These are phyloP conservation scores for Desmophyllum pertusum DNA, from an alignment of 92 coral and sea anemone species.

Conservation along the genomic window DNA sequence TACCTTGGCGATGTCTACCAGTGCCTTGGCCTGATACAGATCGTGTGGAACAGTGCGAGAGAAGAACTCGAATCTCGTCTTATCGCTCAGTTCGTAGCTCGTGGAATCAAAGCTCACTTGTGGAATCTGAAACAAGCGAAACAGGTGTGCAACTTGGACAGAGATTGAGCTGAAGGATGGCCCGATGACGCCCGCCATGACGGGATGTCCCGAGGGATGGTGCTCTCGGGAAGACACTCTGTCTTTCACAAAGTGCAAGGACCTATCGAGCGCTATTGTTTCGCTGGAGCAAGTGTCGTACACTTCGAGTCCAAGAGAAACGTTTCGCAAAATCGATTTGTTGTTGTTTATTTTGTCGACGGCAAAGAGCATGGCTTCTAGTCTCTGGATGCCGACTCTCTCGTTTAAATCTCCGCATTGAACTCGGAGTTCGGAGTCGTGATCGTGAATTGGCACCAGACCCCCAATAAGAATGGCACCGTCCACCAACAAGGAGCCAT, in stretches of 20 bases:
- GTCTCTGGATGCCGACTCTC: slow-evolving; percentile 91
- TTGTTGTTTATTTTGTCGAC: slow-evolving; percentile 80
- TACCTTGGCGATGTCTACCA: slow-evolving; percentile 70
- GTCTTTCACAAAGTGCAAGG: slow-evolving; percentile 76
- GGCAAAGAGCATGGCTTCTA: slow-evolving; percentile 89
- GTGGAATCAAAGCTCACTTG: slow-evolving; percentile 92
- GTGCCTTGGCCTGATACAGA: slow-evolving; percentile 83
- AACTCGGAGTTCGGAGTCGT: slow-evolving; percentile 27
- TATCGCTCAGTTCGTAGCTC: slow-evolving; percentile 87
- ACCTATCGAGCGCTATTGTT: slow-evolving; percentile 79
- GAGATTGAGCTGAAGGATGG: slow-evolving; percentile 80
- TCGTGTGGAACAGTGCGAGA: slow-evolving; percentile 94
- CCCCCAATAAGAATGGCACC: slow-evolving; percentile 88
- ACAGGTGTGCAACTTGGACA: slow-evolving; percentile 81
- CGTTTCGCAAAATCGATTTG: slow-evolving; percentile 62
- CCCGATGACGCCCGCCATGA: slow-evolving; percentile 78
- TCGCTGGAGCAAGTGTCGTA: slow-evolving; percentile 89
- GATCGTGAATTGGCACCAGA: slow-evolving; percentile 85
- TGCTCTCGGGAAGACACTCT: slow-evolving; percentile 39
- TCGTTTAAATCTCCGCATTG: slow-evolving; percentile 59
- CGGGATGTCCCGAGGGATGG: slow-evolving; percentile 22
- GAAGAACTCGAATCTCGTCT: slow-evolving; percentile 80
- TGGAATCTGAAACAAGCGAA: slow-evolving; percentile 83
- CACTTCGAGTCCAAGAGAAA: slow-evolving; percentile 82
- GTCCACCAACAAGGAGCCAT: slow-evolving; percentile 28